Evolutionary conservation across 2,888 invertebrate genomes (phyloP), one percentile per base, ranked within the genome.

Genomic region (Polyommatus iphigenia): DNA sequence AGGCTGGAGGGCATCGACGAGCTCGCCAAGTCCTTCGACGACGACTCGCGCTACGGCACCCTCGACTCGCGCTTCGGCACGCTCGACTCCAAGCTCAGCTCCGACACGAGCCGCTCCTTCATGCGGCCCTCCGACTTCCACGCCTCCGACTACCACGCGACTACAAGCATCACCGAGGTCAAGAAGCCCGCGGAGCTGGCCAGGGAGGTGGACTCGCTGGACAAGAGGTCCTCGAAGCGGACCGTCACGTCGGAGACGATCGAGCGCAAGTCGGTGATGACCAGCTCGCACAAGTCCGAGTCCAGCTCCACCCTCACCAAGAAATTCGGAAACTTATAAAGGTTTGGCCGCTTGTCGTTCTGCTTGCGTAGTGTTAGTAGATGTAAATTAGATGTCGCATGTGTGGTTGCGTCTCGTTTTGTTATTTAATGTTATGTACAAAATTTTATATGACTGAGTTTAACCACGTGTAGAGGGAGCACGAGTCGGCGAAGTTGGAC

Each of bases 211-310:
- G 95, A 96, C 71, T 92, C 91, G n/a, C 83, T 96, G 81, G 96
- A 96, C 80, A 96, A 96, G 82, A 95, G 95, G 83, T 95, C 95
- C 90, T 91, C 96, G 6, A 96, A 96, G 80, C 96, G 96, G 82
- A 96, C 96, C 0, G 95, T 95, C n/a, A 95, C 95, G 0, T 96
- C 96, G 75, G 96, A 96, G 81, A 95, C 96, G 0, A 95, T 96
- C 24, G 96, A 96, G 81, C 95, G 95, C 85, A 96, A 96, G 84
- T 96, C 96, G 0, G 95, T 96, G 0, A 96, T 96, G 85, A 96
- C 95, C 80, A 95, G 95, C 76, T 95, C 95, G 2, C 95, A 95
- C 79, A 95, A 95, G 80, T 95, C 95, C 0, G 95, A 95, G 80
- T 91, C 92, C 18, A 95, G 95, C 75, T 95, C 95, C 0, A 95